A percentile compares a stretch with the other conserved stretches of the same genome.
These are phyloP conservation scores for Pasiphila rectangulata DNA, from an alignment of 2,888 invertebrate genomes.

Conservation along the genomic window DNA sequence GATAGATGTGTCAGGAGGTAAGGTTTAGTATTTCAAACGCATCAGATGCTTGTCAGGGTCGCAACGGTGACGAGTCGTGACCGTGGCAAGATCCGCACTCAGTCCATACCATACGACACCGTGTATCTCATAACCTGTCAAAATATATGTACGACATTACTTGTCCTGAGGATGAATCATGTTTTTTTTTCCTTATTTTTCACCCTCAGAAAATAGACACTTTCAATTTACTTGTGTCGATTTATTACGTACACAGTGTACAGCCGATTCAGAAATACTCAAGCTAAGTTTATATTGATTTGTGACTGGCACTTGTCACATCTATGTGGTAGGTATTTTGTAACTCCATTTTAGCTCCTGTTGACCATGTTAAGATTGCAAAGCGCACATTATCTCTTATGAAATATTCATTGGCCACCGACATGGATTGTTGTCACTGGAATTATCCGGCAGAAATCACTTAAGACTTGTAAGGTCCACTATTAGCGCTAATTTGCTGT, in stretches of 20 bases:
- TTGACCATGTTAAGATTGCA: conserved; percentile 32
- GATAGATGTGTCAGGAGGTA: conserved; percentile 21
- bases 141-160: conserved; percentile 26
- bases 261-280: no score
- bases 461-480: conserved; percentile 48
- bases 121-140: conserved; percentile 50
- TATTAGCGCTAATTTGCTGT: conserved; percentile 73
- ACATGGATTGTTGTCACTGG: conserved; percentile 69
- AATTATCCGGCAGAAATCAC: conserved; percentile 67
- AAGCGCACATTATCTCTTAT: conserved; percentile 61
- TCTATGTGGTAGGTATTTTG: conserved; percentile 16
- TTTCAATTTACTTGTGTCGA: not conserved
- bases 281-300: no score
- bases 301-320: no score
- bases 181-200: not conserved
- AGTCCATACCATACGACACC: conserved; percentile 42
- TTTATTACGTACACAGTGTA: no score
- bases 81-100: conserved; percentile 46
- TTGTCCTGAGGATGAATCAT: conserved; percentile 7
- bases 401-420: conserved; percentile 74
- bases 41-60: conserved; percentile 38
- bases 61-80: conserved; percentile 67
- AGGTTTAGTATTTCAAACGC: conserved; percentile 62
- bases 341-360: conserved; percentile 21
- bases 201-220: not conserved